Conservation (phyloP, 1,140 invertebrate genomes). For the Phocides pigmalion region DNA sequence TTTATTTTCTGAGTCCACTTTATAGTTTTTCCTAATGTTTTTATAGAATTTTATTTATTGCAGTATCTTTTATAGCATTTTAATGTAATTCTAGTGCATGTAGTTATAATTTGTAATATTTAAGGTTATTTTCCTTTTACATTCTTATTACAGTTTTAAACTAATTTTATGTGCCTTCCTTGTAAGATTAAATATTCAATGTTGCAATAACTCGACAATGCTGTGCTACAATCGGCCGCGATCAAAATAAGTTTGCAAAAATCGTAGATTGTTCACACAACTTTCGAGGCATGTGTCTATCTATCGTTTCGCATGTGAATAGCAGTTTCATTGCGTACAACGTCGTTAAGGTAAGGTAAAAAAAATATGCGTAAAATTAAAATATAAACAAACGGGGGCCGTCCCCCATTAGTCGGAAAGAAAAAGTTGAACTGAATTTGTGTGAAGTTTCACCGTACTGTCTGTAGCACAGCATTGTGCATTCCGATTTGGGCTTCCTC, state of each 20-base stretch:
- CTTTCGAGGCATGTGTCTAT: background rate
- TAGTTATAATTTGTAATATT: background rate
- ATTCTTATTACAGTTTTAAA: background rate
- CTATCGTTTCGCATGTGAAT: constrained; percentile 29
- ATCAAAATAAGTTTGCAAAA: constrained; percentile 10
- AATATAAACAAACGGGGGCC: background rate
- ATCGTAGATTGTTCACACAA: constrained; percentile 10
- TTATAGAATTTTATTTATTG: too few relatives aligned
- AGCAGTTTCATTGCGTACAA: constrained; percentile 27
- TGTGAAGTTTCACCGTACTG: constrained; percentile 60
- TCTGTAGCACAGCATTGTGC: constrained; percentile 77
- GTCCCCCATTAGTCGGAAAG: background rate
- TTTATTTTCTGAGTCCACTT: too few relatives aligned
- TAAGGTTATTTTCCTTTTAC: background rate
- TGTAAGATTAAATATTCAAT: background rate
- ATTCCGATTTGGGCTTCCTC: constrained; percentile 67
- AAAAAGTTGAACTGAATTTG: constrained; percentile 43
- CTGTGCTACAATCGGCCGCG: constrained; percentile 56
- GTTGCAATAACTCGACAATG: constrained; percentile 45
- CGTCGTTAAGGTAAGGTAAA: constrained; percentile 33
- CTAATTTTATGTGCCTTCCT: too few relatives aligned
- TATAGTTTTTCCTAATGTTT: too few relatives aligned
- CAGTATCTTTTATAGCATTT: too few relatives aligned
- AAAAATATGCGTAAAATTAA: background rate
- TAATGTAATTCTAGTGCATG: background rate